phyloP scores from a whole-genome alignment of 2,888 invertebrate species.

The Alloscopus bannaensis region DNA sequence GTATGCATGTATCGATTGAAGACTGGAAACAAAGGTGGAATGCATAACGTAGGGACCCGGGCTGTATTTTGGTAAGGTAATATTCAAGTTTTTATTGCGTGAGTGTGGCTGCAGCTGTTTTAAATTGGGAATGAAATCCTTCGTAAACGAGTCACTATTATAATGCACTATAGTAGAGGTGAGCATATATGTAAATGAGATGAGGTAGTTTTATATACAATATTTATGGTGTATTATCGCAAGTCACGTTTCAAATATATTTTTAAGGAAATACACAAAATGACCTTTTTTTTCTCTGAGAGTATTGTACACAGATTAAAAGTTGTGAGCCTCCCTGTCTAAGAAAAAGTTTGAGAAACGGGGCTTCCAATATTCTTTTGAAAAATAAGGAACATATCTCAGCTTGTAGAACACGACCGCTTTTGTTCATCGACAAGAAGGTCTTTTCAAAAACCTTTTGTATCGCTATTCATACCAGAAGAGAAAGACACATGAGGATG shows the following conservation, averaged over 20 bases:
- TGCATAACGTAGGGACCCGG: background rate
- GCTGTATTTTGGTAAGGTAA: background rate
- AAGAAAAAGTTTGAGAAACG: background rate
- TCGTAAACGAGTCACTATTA: conserved; percentile 46
- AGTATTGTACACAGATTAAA: too few species aligned
- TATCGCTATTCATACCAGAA: background rate
- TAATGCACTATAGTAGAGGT: background rate
- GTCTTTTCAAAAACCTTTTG: too few species aligned
- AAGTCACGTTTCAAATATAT: background rate
- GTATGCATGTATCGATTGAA: background rate
- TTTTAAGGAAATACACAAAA: too few species aligned
- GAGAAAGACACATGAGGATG: background rate
- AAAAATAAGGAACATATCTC: conserved; percentile 1
- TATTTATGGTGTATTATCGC: background rate
- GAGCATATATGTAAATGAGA: background rate
- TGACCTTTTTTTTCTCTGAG: conserved; percentile 16
- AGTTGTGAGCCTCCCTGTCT: conserved; percentile 18
- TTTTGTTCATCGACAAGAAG: conserved; percentile 32
- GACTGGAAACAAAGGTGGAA: background rate
- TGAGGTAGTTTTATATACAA: background rate
- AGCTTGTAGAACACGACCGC: conserved; percentile 54
- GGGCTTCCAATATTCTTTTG: background rate
- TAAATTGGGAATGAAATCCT: conserved; percentile 42
- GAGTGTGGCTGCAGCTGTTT: conserved; percentile 55
- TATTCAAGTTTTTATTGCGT: background rate